Percentiles rank a stretch among this genome's conserved stretches.
These are phyloP conservation scores for Drosophila greeni DNA, from an alignment of 2,888 invertebrate genomes.

Conservation along the genomic window DNA sequence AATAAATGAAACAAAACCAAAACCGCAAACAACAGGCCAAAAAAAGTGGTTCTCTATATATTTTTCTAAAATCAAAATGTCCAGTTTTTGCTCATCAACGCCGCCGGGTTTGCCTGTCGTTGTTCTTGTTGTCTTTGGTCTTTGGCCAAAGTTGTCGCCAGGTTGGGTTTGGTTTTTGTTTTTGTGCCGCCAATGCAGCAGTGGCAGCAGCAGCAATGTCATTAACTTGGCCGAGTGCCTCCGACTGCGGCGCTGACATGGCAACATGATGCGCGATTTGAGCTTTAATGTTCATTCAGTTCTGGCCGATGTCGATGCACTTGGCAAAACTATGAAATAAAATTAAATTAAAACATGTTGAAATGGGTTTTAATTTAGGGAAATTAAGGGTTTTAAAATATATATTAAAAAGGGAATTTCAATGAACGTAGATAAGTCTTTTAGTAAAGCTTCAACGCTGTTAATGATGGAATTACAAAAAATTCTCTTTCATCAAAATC, in stretches of 20 bases:
- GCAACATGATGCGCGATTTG: conserved; percentile 76
- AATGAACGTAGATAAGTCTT: not conserved
- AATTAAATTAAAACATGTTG: not conserved
- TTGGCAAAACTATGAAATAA: not conserved
- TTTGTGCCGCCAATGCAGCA: conserved; percentile 23
- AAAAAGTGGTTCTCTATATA: conserved; percentile 76
- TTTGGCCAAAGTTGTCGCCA: conserved; percentile 74
- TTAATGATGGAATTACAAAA: too few relatives aligned
- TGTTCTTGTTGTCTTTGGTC: conserved; percentile 41
- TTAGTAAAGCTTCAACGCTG: too few relatives aligned
- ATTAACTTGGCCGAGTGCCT: conserved; percentile 67
- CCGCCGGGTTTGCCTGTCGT: conserved; percentile 43
- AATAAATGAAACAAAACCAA: conserved; percentile 42
- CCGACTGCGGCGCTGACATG: conserved; percentile 60
- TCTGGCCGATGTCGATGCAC: conserved; percentile 21
- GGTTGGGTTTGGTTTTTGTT: conserved; percentile 17
- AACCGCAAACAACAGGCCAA: conserved; percentile 34
- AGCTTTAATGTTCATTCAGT: conserved; percentile 73
- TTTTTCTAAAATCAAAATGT: conserved; percentile 76
- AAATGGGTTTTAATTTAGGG: not conserved
- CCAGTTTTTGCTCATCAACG: conserved; percentile 75
- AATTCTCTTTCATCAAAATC: not conserved
- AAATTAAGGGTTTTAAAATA: not conserved
- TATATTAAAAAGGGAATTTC: too few relatives aligned
- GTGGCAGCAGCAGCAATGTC: conserved; percentile 70